Conservation (phyloP, 2,113 vertebrate genomes). For the Ceyx margarethae region DNA sequence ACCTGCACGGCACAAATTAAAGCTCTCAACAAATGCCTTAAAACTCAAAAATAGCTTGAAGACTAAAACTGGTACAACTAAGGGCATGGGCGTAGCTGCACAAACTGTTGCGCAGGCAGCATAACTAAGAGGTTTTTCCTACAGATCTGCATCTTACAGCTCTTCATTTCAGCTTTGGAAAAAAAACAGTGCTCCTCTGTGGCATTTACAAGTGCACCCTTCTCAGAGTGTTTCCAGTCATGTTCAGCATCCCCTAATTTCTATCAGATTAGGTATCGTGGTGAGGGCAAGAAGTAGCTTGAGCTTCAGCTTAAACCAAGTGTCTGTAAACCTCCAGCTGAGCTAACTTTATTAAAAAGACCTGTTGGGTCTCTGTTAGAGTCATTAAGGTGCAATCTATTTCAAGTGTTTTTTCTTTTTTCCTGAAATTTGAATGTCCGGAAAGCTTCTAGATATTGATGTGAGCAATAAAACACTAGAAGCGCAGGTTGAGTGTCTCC, state of each 20-base stretch:
- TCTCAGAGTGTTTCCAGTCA: not conserved
- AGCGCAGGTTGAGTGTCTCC: not conserved
- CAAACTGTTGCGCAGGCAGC: not conserved
- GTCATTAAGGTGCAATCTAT: not conserved
- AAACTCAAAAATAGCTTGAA: not conserved
- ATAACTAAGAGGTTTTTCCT: not conserved
- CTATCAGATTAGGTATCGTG: rapidly evolving
- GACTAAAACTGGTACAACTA: not conserved
- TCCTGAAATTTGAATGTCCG: not conserved
- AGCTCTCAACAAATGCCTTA: not conserved
- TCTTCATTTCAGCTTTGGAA: not conserved
- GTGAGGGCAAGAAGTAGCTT: not conserved
- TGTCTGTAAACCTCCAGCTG: too few relatives aligned
- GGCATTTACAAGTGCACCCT: not conserved
- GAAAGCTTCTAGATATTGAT: not conserved
- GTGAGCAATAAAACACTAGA: not conserved
- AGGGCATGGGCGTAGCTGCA: rapidly evolving
- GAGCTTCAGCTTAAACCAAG: not conserved
- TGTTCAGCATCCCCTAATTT: not conserved
- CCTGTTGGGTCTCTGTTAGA: not conserved
- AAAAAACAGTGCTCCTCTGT: not conserved
- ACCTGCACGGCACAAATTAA: not conserved
- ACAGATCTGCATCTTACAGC: not conserved
- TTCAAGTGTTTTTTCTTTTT: not conserved
- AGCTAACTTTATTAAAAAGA: not conserved